These are phyloP conservation scores for Brassicogethes aeneus DNA, from an alignment of 2,888 invertebrate species.

Conservation along the genomic window DNA sequence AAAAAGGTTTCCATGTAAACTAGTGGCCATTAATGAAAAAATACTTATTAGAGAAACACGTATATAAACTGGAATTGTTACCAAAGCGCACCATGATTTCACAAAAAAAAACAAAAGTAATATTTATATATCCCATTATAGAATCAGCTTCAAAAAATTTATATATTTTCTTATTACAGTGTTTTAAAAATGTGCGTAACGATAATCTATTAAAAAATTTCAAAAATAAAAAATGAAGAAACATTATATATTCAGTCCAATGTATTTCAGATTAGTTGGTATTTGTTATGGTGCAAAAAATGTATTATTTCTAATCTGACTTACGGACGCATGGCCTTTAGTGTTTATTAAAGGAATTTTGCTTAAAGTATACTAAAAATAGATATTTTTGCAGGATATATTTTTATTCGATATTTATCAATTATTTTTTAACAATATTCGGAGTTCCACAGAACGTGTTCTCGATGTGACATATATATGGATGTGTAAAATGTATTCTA, in stretches of 20 bases:
- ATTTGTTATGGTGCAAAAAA: conserved; percentile 10
- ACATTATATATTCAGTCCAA: conserved; percentile 13
- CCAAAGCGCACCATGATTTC: conserved; percentile 36
- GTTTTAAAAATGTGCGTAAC: conserved; percentile 51
- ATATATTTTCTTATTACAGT: conserved; percentile 54
- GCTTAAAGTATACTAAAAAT: conserved; percentile 34
- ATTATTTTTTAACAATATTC: conserved; percentile 34
- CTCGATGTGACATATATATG: conserved; percentile 39
- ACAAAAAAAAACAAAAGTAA: conserved; percentile 26
- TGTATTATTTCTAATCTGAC: conserved; percentile 24
- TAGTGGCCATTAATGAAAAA: neutral
- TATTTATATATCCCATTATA: conserved; percentile 18
- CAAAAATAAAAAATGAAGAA: conserved; percentile 20
- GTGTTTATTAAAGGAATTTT: conserved; percentile 31
- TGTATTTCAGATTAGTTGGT: conserved; percentile 26
- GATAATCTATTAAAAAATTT: conserved; percentile 40
- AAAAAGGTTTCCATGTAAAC: neutral
- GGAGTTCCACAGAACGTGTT: conserved; percentile 44
- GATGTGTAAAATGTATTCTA: conserved; percentile 16
- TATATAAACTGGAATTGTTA: neutral
- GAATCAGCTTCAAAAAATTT: conserved; percentile 30
- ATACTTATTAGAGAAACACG: neutral
- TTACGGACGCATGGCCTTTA: conserved; percentile 31
- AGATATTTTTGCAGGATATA: conserved; percentile 36
- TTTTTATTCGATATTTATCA: conserved; percentile 27